These are phyloP conservation scores for Mormoops blainvillei DNA, from an alignment of 2,113 vertebrate genomes.

Conservation along the genomic window DNA sequence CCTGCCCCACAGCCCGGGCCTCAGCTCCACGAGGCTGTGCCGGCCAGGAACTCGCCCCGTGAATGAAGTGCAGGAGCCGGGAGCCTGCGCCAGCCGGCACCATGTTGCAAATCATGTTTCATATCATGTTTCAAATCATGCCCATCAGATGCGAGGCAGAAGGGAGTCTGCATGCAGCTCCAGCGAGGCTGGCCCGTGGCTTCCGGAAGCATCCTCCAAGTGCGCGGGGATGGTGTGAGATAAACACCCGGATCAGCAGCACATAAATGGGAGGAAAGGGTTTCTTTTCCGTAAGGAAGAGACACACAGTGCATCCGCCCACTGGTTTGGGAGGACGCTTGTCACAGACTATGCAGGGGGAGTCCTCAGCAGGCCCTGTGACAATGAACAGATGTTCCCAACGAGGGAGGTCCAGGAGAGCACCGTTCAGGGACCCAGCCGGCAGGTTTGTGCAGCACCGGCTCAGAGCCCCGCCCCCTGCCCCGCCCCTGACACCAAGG, in stretches of 20 bases:
- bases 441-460: fast-evolving
- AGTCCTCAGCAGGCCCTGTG: background rate
- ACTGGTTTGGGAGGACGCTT: fast-evolving
- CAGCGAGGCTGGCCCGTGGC: too few relatives aligned
- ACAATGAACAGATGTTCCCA: fast-evolving
- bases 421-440: fast-evolving
- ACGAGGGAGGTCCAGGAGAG: fast-evolving
- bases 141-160: too few relatives aligned
- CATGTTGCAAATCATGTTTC: too few relatives aligned
- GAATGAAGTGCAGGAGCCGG: too few relatives aligned
- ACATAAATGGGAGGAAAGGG: background rate
- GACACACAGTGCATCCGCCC: fast-evolving
- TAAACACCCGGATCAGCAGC: background rate
- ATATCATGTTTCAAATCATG: too few relatives aligned
- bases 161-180: too few relatives aligned
- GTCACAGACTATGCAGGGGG: background rate
- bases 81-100: too few relatives aligned
- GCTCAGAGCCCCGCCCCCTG: fast-evolving
- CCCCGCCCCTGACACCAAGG: background rate
- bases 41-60: too few relatives aligned
- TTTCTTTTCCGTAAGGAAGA: background rate
- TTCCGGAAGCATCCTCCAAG: too few relatives aligned
- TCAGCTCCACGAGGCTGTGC: too few relatives aligned
- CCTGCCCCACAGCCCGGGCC: too few relatives aligned
- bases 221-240: too few relatives aligned